phyloP scores from a whole-genome alignment of 2,113 vertebrate genomes.

The Gobiocypris rarus region DNA sequence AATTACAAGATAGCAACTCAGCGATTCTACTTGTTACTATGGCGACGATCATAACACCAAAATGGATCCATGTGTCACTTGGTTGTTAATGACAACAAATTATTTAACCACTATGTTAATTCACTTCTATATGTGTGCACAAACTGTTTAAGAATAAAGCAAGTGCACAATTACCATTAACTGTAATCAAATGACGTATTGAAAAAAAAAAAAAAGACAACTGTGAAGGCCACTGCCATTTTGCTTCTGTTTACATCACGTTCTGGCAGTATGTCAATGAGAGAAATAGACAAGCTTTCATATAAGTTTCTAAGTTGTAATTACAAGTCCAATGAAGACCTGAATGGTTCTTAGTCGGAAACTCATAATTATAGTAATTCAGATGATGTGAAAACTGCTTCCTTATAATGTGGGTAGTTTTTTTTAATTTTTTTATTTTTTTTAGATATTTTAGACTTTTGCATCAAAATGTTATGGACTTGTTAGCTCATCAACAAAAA shows the following conservation, averaged over 20 bases:
- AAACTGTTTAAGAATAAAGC: background rate
- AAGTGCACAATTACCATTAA: background rate
- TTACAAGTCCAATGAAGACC: background rate
- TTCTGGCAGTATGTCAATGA: background rate
- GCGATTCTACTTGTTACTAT: background rate
- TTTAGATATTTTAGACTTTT: background rate
- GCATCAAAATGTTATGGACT: background rate
- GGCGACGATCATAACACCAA: background rate
- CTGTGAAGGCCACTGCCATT: background rate
- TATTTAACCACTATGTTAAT: background rate
- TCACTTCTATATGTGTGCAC: background rate
- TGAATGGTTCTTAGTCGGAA: background rate
- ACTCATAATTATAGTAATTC: background rate
- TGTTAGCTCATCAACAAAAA: background rate
- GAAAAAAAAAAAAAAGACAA: background rate
- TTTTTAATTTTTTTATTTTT: background rate
- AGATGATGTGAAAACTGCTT: background rate
- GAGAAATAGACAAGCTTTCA: background rate
- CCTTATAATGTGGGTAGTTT: background rate
- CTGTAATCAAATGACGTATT: background rate
- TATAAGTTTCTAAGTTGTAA: background rate
- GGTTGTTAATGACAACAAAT: background rate
- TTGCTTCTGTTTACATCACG: background rate
- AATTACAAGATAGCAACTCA: slow-evolving; percentile 2
- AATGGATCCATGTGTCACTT: background rate